A percentile compares a stretch with the other conserved stretches of the same genome.
These are phyloP conservation scores for Argyra leucocephala DNA, from an alignment of 2,888 invertebrate species.

Conservation along the genomic window DNA sequence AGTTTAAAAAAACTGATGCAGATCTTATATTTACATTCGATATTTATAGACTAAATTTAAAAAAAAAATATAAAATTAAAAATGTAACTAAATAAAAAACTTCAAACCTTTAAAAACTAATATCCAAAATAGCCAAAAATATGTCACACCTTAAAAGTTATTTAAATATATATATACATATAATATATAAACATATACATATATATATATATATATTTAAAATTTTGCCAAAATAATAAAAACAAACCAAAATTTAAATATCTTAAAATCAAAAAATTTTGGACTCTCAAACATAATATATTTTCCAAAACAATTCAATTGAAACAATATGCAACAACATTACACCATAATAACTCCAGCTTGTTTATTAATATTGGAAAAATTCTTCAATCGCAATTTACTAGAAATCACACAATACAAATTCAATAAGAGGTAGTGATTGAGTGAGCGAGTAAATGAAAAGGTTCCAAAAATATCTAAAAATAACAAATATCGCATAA, in stretches of 20 bases:
- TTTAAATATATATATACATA: not conserved
- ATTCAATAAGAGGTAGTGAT: too few species aligned
- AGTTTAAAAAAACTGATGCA: not conserved
- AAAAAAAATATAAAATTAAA: not conserved
- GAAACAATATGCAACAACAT: not conserved
- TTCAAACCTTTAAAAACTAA: too few species aligned
- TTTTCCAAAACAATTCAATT: not conserved
- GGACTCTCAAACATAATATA: not conserved
- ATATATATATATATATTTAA: not conserved
- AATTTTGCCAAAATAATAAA: not conserved
- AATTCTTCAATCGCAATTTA: not conserved
- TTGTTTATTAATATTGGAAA: not conserved
- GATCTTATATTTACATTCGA: not conserved
- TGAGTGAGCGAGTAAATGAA: too few species aligned
- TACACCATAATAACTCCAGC: not conserved
- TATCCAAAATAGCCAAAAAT: not conserved
- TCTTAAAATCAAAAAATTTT: too few species aligned
- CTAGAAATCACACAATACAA: not conserved
- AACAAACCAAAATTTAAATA: too few species aligned
- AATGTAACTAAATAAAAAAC: too few species aligned
- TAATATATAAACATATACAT: not conserved
- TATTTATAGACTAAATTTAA: not conserved
- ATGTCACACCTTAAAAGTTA: not conserved
- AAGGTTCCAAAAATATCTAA: not conserved
- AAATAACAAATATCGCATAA: not conserved